These are phyloP conservation scores for Enteromius radiatus DNA, from an alignment of 2,797 vertebrate species.

Conservation along the genomic window DNA sequence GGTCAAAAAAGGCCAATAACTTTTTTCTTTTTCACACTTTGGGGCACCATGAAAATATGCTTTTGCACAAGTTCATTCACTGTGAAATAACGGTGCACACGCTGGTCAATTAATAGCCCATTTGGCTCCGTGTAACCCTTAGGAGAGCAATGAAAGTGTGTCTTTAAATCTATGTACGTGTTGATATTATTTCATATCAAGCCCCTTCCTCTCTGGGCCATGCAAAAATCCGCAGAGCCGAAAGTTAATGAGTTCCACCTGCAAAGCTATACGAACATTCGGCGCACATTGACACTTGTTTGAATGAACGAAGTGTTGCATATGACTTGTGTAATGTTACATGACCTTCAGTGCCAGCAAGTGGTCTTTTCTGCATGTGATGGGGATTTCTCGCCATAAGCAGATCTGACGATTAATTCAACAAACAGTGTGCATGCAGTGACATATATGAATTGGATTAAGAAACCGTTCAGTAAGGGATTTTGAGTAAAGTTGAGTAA, in stretches of 20 bases:
- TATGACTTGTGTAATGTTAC: constrained; percentile 12
- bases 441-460: constrained; percentile 67
- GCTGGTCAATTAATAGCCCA: constrained; percentile 67
- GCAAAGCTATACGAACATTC: constrained; percentile 77
- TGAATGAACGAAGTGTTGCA: constrained; percentile 66
- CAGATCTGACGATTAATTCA: constrained; percentile 70
- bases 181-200: constrained; percentile 50
- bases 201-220: constrained; percentile 66
- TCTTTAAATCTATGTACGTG: constrained; percentile 64
- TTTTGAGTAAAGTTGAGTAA: constrained; percentile 68
- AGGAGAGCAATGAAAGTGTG: constrained; percentile 70
- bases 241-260: constrained; percentile 83
- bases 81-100: constrained; percentile 71
- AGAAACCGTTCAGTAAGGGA: constrained; percentile 61
- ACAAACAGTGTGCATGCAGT: constrained; percentile 72
- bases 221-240: constrained; percentile 66
- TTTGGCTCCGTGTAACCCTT: constrained; percentile 72
- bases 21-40: constrained; percentile 54
- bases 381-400: constrained; percentile 71
- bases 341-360: constrained; percentile 53
- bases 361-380: constrained; percentile 69
- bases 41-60: constrained; percentile 52
- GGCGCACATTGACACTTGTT: constrained; percentile 75
- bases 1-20: constrained; percentile 43
- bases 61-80: constrained; percentile 70